Base-by-base conservation (phyloP, 92 coral and sea anemone species). In the Blastomussa wellsi region DNA sequence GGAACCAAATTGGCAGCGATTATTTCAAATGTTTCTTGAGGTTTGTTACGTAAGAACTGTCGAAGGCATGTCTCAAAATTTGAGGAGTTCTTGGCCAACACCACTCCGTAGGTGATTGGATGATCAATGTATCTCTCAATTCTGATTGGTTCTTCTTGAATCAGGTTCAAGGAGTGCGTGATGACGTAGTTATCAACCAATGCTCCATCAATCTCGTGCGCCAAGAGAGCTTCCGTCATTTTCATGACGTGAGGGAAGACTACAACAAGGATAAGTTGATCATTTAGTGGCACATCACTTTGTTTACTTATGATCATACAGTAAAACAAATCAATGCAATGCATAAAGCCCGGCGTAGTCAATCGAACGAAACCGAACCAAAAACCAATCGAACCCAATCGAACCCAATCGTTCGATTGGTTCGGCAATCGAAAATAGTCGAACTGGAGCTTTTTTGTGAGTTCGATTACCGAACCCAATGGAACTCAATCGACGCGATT, bases 71-170 rank as follows among this genome's bases (percentile, higher is more conserved):
- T 79, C 57, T 94, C 98, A 24, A 94, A 88, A 16, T 72, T 72
- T 7, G 95, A 83, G 6, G 99, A 92, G 76, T 95, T 95, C 33
- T 86, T 60, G 0, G 95, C 91, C 72, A 96, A 35, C 32, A 89
- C 92, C 16, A 90, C 95, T 28, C 95, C 99, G 80, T 94, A 96
- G 9, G 88, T 72, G 82, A 96, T 96, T 60, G 88, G 84, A 77
- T 96, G 97, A 41, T 96, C 96, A n/a, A 96, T 95, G 65, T 92
- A 94, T 85, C 90, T 89, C 55, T 96, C 97, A n/a, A 92, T 94
- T 73, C 98, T 89, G 84, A 94, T 88, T 72, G 94, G 94, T 20
- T 83, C 86, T 19, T 91, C 80, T 69, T 84, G 74, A 64, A 94
- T 90, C 48, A 89, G 78, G 64, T 94, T 88, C 28, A 90, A 81